phyloP scores from a whole-genome alignment of 1,140 invertebrate species.

The Panagrolaimus sp. region DNA sequence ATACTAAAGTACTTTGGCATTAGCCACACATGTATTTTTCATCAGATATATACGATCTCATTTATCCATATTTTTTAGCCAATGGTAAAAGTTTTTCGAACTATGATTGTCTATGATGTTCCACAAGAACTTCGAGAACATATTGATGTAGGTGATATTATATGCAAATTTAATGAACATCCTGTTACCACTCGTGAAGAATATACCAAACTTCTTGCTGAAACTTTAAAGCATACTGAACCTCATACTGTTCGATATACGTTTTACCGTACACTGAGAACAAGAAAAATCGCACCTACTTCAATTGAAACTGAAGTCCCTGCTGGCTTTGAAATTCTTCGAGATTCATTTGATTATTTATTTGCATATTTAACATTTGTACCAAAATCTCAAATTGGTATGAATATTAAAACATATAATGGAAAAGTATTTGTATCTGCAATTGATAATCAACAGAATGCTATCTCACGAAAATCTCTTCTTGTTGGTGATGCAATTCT shows the following conservation, averaged over 20 bases:
- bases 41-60: no score
- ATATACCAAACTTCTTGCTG: neutral
- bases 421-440: neutral
- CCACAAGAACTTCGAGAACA: neutral
- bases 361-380: neutral
- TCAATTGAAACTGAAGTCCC: no score
- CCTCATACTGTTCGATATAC: neutral
- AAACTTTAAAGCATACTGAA: neutral
- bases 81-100: neutral
- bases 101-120: constrained; percentile 9
- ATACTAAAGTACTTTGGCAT: no score
- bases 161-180: constrained; percentile 5
- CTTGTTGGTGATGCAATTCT: constrained; percentile 1
- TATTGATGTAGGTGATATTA: constrained; percentile 1
- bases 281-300: no score
- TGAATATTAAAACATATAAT: constrained; percentile 1
- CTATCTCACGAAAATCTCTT: neutral
- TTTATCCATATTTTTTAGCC: neutral
- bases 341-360: neutral
- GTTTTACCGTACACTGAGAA: neutral
- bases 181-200: constrained; percentile 1
- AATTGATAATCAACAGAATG: neutral
- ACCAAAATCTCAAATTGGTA: neutral
- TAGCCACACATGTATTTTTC: no score
- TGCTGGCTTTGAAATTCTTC: neutral